Conservation (phyloP, 2,888 invertebrate species). For the Andrena minutula region DNA sequence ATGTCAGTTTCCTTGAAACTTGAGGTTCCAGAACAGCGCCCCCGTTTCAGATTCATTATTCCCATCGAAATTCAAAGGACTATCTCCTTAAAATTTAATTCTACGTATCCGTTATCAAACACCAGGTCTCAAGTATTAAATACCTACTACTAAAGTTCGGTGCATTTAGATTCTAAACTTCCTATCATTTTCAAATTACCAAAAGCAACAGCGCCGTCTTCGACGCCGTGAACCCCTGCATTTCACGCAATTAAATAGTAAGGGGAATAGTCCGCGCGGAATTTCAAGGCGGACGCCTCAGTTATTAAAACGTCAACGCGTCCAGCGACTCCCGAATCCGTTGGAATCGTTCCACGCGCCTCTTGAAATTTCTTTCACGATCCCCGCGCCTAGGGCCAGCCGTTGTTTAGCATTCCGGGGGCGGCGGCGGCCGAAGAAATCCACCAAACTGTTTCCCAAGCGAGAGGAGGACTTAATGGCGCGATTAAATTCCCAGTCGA, state of each 20-base stretch:
- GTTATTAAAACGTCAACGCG: slow-evolving; percentile 30
- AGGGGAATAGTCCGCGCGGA: neutral
- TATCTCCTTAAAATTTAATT: too few species aligned
- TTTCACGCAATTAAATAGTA: neutral
- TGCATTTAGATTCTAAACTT: too few species aligned
- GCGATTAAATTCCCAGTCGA: slow-evolving; percentile 26
- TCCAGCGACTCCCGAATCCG: neutral
- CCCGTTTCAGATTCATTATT: too few species aligned
- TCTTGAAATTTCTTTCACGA: slow-evolving; percentile 10
- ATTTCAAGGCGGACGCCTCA: neutral
- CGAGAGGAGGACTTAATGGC: neutral
- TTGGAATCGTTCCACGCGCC: slow-evolving; percentile 5
- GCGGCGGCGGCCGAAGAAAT: neutral
- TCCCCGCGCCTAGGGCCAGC: neutral
- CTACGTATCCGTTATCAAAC: too few species aligned
- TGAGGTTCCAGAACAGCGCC: too few species aligned
- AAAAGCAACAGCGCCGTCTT: neutral
- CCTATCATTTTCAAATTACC: neutral
- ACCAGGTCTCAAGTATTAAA: too few species aligned
- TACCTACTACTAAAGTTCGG: too few species aligned
- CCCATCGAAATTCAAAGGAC: too few species aligned
- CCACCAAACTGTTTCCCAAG: slow-evolving; percentile 13
- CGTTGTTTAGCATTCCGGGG: neutral
- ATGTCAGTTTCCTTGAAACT: too few species aligned
- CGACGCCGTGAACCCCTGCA: neutral